These are phyloP conservation scores for Zaprionus gabonicus DNA, from an alignment of 1,140 invertebrate species.

Conservation along the genomic window DNA sequence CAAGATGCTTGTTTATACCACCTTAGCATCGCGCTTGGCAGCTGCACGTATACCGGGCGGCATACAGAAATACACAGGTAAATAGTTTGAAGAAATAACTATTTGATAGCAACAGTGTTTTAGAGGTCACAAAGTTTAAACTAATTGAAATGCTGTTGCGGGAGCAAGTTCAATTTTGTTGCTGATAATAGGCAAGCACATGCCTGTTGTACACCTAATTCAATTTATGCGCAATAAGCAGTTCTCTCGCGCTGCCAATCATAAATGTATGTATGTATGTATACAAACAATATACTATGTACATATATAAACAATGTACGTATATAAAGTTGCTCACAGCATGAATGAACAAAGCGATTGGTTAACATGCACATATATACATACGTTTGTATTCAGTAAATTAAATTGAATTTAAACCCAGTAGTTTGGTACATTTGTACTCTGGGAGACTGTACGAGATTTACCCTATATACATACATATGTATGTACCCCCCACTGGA, in stretches of 20 bases:
- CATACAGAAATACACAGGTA: slow-evolving; percentile 49
- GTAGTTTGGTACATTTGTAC: neutral
- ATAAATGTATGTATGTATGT: slow-evolving; percentile 1
- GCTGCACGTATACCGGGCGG: slow-evolving; percentile 17
- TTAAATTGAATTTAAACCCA: neutral
- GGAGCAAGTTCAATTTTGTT: neutral
- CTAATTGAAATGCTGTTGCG: slow-evolving; percentile 28
- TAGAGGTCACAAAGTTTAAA: slow-evolving; percentile 52
- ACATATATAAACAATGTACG: neutral
- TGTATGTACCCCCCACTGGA: slow-evolving; percentile 11
- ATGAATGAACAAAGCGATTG: neutral
- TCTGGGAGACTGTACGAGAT: neutral
- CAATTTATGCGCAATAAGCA: slow-evolving; percentile 36
- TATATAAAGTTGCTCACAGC: neutral
- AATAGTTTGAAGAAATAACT: neutral
- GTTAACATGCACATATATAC: neutral
- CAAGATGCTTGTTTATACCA: slow-evolving; percentile 37
- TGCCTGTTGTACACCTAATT: slow-evolving; percentile 28
- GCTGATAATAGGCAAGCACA: slow-evolving; percentile 28
- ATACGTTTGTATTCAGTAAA: neutral
- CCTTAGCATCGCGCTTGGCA: slow-evolving; percentile 27
- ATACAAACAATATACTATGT: neutral
- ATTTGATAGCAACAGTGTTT: neutral
- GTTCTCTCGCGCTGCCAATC: slow-evolving; percentile 2
- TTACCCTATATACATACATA: slow-evolving; percentile 7